Evolutionary conservation across 2,888 invertebrate genomes (phyloP).

Genomic region (Mesorhabditis spiculigera): DNA sequence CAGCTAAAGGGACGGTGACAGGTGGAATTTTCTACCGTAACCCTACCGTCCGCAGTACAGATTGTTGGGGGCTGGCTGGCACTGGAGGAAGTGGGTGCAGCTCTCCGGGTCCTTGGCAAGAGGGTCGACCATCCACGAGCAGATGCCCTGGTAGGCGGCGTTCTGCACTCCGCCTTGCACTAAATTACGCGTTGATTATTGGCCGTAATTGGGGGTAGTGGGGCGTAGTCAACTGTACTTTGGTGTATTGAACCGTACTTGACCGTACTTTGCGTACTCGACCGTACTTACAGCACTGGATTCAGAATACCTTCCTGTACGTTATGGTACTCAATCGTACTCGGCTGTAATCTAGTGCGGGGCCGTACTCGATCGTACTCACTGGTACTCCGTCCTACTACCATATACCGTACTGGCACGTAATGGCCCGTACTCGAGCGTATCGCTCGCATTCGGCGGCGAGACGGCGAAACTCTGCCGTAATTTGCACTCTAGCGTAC

Average conservation of each 20-base stretch:
- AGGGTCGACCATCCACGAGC: constrained; percentile 59
- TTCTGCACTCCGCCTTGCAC: constrained; percentile 53
- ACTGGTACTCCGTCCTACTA: too few relatives aligned
- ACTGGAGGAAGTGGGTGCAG: constrained; percentile 48
- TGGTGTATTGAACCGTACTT: neutral
- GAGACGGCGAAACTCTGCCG: too few relatives aligned
- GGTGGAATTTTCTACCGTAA: neutral
- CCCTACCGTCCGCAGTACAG: constrained; percentile 54
- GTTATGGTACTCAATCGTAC: too few relatives aligned
- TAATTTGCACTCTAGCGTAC: too few relatives aligned
- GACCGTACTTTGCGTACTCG: too few relatives aligned
- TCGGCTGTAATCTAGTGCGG: too few relatives aligned
- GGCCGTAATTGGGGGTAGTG: neutral
- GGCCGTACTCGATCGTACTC: too few relatives aligned
- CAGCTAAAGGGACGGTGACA: constrained; percentile 24
- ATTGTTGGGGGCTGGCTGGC: constrained; percentile 56
- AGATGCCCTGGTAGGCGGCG: constrained; percentile 57
- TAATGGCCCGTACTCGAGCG: too few relatives aligned
- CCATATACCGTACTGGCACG: too few relatives aligned
- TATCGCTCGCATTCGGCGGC: too few relatives aligned
- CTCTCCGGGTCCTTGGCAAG: constrained; percentile 52
- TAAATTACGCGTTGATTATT: constrained; percentile 12
- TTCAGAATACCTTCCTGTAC: too few relatives aligned
- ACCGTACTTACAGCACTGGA: too few relatives aligned
- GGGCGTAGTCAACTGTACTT: neutral